Evolutionary conservation across 2,888 invertebrate genomes (phyloP).

Genomic region (Entomobrya multifasciata): DNA sequence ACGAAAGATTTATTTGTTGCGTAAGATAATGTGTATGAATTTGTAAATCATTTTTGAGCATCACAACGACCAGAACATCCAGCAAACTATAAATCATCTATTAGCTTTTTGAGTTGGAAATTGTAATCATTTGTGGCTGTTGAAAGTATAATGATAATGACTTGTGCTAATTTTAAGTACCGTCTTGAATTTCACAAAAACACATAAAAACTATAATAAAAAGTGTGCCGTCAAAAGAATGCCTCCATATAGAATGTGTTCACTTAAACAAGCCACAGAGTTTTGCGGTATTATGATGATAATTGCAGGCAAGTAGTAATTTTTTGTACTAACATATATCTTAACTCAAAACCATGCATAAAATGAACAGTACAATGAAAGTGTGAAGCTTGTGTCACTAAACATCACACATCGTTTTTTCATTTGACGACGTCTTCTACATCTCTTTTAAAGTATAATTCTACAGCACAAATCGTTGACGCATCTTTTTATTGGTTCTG

Average conservation of each 20-base stretch:
- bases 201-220: constrained; percentile 11
- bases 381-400: too few relatives aligned
- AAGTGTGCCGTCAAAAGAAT: neutral
- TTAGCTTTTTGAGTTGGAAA: neutral
- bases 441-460: too few relatives aligned
- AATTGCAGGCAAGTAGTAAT: too few relatives aligned
- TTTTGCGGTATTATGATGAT: neutral
- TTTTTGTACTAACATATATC: too few relatives aligned
- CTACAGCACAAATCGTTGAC: too few relatives aligned
- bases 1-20: too few relatives aligned
- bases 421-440: too few relatives aligned
- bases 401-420: too few relatives aligned
- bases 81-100: constrained; percentile 1
- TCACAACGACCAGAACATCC: neutral
- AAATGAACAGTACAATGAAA: too few relatives aligned
- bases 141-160: neutral
- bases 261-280: neutral
- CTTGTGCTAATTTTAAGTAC: neutral
- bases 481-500: too few relatives aligned
- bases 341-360: too few relatives aligned
- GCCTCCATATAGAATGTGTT: neutral
- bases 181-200: constrained; percentile 30
- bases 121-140: neutral
- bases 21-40: neutral
- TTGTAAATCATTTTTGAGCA: neutral